These are phyloP conservation scores for Kryptopterus vitreolus DNA, from an alignment of 2,797 vertebrate species.

Conservation along the genomic window DNA sequence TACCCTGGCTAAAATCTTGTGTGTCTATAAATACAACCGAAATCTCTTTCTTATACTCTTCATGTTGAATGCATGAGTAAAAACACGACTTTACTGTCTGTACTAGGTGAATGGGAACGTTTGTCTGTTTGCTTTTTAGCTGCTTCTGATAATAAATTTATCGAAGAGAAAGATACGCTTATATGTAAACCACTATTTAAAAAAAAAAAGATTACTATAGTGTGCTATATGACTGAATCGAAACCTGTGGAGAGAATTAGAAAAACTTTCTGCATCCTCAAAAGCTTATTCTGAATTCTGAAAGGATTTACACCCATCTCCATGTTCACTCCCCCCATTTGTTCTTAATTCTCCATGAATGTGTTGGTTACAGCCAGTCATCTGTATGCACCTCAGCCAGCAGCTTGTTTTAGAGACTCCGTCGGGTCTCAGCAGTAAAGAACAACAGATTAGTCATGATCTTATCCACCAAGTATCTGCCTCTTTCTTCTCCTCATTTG, in stretches of 20 bases:
- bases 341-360: conserved; percentile 8
- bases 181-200: not conserved
- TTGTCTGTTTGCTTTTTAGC: not conserved
- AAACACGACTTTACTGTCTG: not conserved
- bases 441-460: conserved; percentile 83
- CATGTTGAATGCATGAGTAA: not conserved
- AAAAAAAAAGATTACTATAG: not conserved
- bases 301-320: conserved; percentile 21
- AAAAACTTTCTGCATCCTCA: not conserved
- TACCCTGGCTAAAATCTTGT: not conserved
- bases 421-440: conserved; percentile 69
- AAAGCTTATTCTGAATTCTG: conserved; percentile 22
- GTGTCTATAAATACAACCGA: not conserved
- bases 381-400: conserved; percentile 55
- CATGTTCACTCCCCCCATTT: not conserved
- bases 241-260: not conserved
- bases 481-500: conserved; percentile 73
- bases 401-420: conserved; percentile 76
- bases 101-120: not conserved
- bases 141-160: not conserved
- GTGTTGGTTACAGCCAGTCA: conserved; percentile 44
- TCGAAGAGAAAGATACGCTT: not conserved
- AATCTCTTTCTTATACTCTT: not conserved
- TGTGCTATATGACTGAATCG: not conserved
- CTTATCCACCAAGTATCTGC: conserved; percentile 78